These are phyloP conservation scores for Silurus lanzhouensis DNA, from an alignment of 2,797 vertebrate genomes.

Conservation along the genomic window DNA sequence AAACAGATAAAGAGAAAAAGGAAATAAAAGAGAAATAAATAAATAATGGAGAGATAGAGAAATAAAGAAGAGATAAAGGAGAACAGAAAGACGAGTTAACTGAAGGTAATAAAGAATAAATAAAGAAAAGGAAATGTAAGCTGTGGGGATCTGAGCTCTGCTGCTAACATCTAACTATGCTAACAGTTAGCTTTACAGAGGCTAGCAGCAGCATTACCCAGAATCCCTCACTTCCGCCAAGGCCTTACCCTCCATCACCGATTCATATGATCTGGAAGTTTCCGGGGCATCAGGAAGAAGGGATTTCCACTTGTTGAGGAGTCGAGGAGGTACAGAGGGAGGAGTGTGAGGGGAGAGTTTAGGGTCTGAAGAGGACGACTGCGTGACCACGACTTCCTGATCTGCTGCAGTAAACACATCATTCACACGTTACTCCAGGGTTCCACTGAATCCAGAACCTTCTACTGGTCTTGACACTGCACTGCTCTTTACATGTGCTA, in stretches of 20 bases:
- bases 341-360: slow-evolving; percentile 93
- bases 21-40: too few relatives aligned
- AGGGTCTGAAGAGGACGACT: slow-evolving; percentile 90
- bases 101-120: slow-evolving; percentile 48
- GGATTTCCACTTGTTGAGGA: slow-evolving; percentile 96
- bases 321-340: slow-evolving; percentile 96
- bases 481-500: not conserved
- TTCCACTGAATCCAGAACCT: not conserved
- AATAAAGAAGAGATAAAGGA: slow-evolving; percentile 49
- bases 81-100: slow-evolving; percentile 60
- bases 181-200: slow-evolving; percentile 11
- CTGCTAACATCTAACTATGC: slow-evolving; percentile 49
- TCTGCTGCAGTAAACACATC: slow-evolving; percentile 99
- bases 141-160: slow-evolving; percentile 80
- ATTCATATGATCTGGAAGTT: slow-evolving; percentile 94
- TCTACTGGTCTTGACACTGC: not conserved
- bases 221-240: slow-evolving; percentile 83
- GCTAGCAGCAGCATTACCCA: slow-evolving; percentile 73
- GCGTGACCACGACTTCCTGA: slow-evolving; percentile 91
- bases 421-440: slow-evolving; percentile 67
- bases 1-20: slow-evolving; percentile 35
- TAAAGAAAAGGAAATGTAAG: slow-evolving; percentile 70
- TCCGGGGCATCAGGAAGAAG: slow-evolving; percentile 91
- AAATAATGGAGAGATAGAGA: not conserved
- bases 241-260: slow-evolving; percentile 98